Evolutionary conservation across 1,140 invertebrate genomes (phyloP).

Genomic region (Hycleus phaleratus): DNA sequence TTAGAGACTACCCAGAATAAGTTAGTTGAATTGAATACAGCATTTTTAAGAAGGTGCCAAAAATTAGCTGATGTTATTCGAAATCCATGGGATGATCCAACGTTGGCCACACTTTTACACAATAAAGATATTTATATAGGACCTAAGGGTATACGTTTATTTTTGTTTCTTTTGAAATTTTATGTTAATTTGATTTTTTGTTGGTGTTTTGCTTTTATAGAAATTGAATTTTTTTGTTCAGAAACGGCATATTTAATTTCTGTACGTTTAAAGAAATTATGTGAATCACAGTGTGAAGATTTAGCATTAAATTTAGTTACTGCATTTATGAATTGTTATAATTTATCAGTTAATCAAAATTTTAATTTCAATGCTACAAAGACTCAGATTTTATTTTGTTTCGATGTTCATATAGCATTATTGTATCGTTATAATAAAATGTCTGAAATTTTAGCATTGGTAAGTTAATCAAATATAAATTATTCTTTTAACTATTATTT

Average conservation of each 20-base stretch:
- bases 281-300: conserved; percentile 39
- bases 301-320: conserved; percentile 37
- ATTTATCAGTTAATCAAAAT: conserved; percentile 28
- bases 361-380: conserved; percentile 36
- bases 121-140: conserved; percentile 28
- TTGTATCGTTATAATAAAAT: conserved; percentile 33
- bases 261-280: conserved; percentile 38
- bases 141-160: conserved; percentile 24
- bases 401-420: conserved; percentile 39
- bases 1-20: conserved; percentile 31
- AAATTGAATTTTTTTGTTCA: conserved; percentile 37
- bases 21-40: conserved; percentile 28
- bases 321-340: conserved; percentile 35
- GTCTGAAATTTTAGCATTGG: conserved; percentile 30
- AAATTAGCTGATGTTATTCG: conserved; percentile 35
- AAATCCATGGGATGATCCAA: conserved; percentile 36
- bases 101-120: conserved; percentile 28
- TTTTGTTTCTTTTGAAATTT: background rate
- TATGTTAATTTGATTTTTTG: conserved; percentile 11
- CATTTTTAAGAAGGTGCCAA: conserved; percentile 30
- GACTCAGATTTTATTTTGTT: conserved; percentile 37
- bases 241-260: conserved; percentile 39
- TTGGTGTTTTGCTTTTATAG: conserved; percentile 22
- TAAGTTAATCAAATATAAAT: conserved; percentile 16
- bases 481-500: background rate